phyloP scores from a whole-genome alignment of 2,888 invertebrate genomes.

The Dryocosmus kuriphilus region DNA sequence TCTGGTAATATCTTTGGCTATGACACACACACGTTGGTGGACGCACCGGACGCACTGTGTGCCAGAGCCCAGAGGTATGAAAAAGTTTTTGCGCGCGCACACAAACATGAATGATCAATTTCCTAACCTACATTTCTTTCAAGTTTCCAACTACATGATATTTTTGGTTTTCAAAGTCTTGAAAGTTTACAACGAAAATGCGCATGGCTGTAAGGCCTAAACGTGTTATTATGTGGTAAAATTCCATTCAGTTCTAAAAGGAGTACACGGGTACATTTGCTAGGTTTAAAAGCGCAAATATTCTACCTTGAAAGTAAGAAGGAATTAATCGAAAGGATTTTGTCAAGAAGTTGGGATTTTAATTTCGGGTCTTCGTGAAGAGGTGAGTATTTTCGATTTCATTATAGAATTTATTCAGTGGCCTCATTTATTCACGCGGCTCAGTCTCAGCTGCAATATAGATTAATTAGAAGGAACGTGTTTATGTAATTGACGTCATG shows the following conservation, averaged over 20 bases:
- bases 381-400: not conserved
- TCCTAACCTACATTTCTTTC: not conserved
- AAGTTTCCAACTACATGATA: not conserved
- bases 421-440: not conserved
- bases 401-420: not conserved
- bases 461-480: not conserved
- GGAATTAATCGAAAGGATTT: not conserved
- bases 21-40: too few species aligned
- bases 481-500: slow-evolving; percentile 27
- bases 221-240: not conserved
- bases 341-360: not conserved
- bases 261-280: not conserved
- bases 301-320: not conserved
- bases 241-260: not conserved
- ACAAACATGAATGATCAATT: too few species aligned
- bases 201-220: slow-evolving; percentile 2
- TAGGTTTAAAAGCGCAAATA: not conserved
- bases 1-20: too few species aligned
- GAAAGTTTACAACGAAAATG: not conserved
- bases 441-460: not conserved
- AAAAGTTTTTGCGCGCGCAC: too few species aligned
- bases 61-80: too few species aligned
- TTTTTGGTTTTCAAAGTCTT: not conserved
- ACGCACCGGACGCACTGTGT: too few species aligned
- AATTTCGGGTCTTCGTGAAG: not conserved